Conservation (phyloP, 2,113 vertebrate genomes). For the Callipepla californica region DNA sequence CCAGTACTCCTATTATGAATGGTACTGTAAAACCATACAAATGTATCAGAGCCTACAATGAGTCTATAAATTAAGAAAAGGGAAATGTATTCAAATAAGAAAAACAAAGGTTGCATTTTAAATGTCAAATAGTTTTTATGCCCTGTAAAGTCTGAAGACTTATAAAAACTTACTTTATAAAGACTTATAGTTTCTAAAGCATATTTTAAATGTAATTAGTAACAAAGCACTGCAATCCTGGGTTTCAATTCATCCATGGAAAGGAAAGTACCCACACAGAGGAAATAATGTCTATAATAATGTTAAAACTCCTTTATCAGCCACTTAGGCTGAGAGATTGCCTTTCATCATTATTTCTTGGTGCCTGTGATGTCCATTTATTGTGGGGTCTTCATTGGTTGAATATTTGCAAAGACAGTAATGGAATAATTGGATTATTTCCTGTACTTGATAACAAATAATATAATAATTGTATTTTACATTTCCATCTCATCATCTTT, state of each 20-base stretch:
- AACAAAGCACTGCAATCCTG: not conserved
- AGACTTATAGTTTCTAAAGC: not conserved
- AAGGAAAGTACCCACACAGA: not conserved
- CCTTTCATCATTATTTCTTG: not conserved
- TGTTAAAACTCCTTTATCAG: not conserved
- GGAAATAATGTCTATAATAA: not conserved
- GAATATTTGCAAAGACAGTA: not conserved
- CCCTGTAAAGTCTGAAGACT: not conserved
- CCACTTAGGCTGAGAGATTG: not conserved
- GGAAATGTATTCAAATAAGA: not conserved
- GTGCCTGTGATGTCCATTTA: not conserved
- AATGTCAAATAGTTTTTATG: not conserved
- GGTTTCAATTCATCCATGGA: not conserved
- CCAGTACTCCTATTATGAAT: fast-evolving
- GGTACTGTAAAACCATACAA: not conserved
- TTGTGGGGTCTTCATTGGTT: not conserved
- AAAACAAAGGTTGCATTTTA: not conserved
- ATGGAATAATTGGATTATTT: not conserved
- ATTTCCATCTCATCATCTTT: not conserved
- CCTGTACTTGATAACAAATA: not conserved
- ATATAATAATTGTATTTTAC: not conserved
- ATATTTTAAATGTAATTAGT: not conserved
- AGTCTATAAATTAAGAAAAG: not conserved
- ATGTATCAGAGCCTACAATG: not conserved
- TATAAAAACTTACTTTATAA: not conserved